phyloP scores from a whole-genome alignment of 2,797 vertebrate species.

The Chloroceryle amazona region DNA sequence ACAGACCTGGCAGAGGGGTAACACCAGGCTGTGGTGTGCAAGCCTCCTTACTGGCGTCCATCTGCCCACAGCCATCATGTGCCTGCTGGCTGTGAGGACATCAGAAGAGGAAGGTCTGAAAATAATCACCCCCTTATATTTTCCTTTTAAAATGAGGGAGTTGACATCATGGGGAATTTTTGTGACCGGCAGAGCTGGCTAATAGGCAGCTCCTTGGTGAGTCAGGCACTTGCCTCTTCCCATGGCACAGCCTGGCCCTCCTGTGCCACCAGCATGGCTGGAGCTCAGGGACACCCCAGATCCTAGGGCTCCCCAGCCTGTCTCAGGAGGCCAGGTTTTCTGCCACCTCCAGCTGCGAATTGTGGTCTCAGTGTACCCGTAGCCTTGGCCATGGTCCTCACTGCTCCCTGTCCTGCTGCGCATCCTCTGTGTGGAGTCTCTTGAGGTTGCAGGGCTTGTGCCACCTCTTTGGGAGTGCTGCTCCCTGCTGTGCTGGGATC shows the following conservation, averaged over 20 bases:
- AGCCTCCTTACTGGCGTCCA: neutral
- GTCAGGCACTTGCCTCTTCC: neutral
- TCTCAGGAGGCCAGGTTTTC: rapidly evolving
- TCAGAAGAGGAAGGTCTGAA: slow-evolving; percentile 50
- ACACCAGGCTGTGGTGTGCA: neutral
- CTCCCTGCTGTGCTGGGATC: neutral
- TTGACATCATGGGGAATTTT: slow-evolving; percentile 4
- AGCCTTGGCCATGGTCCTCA: rapidly evolving
- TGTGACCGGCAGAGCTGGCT: slow-evolving; percentile 30
- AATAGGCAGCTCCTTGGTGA: neutral
- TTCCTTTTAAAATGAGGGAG: slow-evolving; percentile 2
- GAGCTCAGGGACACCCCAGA: rapidly evolving
- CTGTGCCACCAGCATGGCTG: neutral
- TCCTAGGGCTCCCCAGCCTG: neutral
- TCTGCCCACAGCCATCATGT: neutral
- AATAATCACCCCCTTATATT: slow-evolving; percentile 35
- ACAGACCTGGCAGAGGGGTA: neutral
- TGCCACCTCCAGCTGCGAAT: neutral
- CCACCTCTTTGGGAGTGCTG: neutral
- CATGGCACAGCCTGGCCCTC: neutral
- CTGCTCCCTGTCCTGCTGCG: neutral
- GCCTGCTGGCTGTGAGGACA: neutral
- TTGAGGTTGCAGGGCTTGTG: neutral
- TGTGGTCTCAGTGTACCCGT: rapidly evolving
- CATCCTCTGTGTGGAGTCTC: neutral